A percentile compares a stretch with the other conserved stretches of the same genome.
Evolutionary conservation across 2,113 vertebrate species (phyloP).

Genomic region (Clinocottus analis): DNA sequence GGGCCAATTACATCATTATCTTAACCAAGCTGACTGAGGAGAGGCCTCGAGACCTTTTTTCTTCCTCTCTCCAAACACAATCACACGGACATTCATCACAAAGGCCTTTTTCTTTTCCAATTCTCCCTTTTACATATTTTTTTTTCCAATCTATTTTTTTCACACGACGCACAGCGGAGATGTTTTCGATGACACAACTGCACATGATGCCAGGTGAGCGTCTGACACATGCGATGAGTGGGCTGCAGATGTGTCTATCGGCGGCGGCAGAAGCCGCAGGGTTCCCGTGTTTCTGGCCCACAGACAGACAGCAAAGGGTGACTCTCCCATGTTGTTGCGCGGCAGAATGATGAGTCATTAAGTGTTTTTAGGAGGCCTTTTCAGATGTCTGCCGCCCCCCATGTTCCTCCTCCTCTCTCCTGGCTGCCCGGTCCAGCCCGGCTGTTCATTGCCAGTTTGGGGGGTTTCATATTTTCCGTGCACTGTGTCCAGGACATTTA

Average conservation of each 20-base stretch:
- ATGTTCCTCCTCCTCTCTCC: not conserved
- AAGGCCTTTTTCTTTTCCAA: not conserved
- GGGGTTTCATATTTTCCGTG: constrained; percentile 96
- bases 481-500: constrained; percentile 96
- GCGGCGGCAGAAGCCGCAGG: constrained; percentile 23
- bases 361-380: constrained; percentile 62
- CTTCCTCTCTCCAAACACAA: constrained; percentile 33
- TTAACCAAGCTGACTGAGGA: constrained; percentile 30
- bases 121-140: not conserved
- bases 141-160: too few relatives aligned
- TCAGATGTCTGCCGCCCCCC: constrained; percentile 42
- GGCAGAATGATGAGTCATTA: constrained; percentile 74
- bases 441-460: constrained; percentile 75
- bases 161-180: not conserved
- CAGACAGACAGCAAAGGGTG: constrained; percentile 49
- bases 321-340: constrained; percentile 55
- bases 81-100: constrained; percentile 44
- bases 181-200: constrained; percentile 36
- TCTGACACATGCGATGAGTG: constrained; percentile 26
- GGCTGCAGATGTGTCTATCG: constrained; percentile 24
- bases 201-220: constrained; percentile 36
- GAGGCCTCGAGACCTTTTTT: constrained; percentile 42
- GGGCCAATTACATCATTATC: constrained; percentile 59
- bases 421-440: constrained; percentile 60
- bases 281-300: constrained; percentile 23